phyloP scores from a whole-genome alignment of 2,113 vertebrate genomes.

The Grammomys surdaster region DNA sequence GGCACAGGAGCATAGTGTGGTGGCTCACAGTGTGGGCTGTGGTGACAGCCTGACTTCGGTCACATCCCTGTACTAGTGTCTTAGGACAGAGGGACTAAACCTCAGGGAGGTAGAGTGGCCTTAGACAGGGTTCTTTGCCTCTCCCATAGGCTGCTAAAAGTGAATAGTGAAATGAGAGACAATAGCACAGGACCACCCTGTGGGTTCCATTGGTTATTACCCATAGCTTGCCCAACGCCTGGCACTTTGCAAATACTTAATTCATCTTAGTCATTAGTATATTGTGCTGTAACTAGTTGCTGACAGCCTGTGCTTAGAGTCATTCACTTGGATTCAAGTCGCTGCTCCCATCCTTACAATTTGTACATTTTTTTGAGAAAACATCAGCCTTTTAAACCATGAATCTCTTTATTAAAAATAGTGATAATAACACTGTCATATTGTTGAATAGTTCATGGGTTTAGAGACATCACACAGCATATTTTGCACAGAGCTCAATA shows the following conservation, averaged over 20 bases:
- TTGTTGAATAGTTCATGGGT: background rate
- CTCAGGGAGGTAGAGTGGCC: background rate
- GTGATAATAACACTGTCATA: background rate
- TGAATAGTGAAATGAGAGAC: background rate
- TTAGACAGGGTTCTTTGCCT: background rate
- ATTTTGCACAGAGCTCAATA: background rate
- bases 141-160: background rate
- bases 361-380: background rate
- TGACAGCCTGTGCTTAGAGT: background rate
- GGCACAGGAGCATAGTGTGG: no score
- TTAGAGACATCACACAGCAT: background rate
- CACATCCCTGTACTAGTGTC: background rate
- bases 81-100: background rate
- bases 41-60: background rate
- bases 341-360: background rate
- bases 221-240: no score
- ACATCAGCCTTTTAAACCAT: background rate
- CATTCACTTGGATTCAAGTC: background rate
- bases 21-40: background rate
- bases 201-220: background rate
- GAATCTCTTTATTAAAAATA: conserved; percentile 19
- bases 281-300: background rate
- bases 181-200: background rate
- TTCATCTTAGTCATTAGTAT: background rate
- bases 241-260: background rate